Evolutionary conservation across 2,888 invertebrate genomes (phyloP), one percentile per base, ranked within the genome.

Genomic region (Oscheius myriophilus): DNA sequence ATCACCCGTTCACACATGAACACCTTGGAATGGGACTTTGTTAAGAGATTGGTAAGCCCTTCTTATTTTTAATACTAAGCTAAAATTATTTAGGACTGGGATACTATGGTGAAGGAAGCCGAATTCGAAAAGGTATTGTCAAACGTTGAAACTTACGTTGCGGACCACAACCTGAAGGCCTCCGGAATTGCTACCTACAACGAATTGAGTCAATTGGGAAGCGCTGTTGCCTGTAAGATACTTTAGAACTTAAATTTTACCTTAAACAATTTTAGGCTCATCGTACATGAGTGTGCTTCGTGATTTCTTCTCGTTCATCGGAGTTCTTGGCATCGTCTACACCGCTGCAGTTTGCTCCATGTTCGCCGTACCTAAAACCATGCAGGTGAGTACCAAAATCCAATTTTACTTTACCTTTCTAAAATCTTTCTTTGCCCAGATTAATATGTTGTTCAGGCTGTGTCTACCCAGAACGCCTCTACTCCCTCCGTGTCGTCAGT

Each of bases 1-100:
- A 89, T 94, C 78, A 90, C 91, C 71, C 89, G 92, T 26, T 90
- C 90, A 68, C 90, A 91, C 81, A 90, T 97, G 67, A 94, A 94
- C 87, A 89, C 91, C 86, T 89, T 95, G 67, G 96, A 97, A 67
- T 78, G 80, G 80, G 65, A 72, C 12, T 71, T 80, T 49, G 69
- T 78, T 12, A 69, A 70, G 25, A 72, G 75, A 75, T 93, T 97
- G 87, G 95, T 88, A 81, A 80, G 84, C 63, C 18, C 52, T 51
- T 42, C 72, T 65, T 70, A 46, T 11, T 11, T 21, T 6, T 11
- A 46, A 46, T 4, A 46, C 4, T 11, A 46, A 21, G 3, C 2
- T 4, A 3, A 46, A 46, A 33, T 2, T 49, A 70, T 77, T 51
- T 63, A 82, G 81, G 70, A 80, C 57, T 84, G 83, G 83, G 67